Evolutionary conservation across 2,888 invertebrate genomes (phyloP).

Genomic region (Amiota mariae): DNA sequence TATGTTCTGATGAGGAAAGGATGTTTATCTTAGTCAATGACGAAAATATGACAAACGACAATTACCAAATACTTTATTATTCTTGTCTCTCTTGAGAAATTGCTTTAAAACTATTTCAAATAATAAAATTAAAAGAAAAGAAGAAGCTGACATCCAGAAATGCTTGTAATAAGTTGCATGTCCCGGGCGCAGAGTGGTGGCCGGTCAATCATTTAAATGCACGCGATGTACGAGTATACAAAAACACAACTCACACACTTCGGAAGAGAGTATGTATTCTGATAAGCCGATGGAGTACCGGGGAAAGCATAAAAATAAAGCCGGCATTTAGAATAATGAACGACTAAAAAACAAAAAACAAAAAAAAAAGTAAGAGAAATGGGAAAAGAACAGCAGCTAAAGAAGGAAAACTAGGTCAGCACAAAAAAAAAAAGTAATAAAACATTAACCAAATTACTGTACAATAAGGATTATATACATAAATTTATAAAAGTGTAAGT

Average conservation of each 20-base stretch:
- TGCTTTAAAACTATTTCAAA: conserved; percentile 18
- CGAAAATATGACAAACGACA: not conserved
- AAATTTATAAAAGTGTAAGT: conserved; percentile 5
- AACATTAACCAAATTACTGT: conserved; percentile 67
- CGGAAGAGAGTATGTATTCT: conserved; percentile 48
- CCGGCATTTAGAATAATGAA: conserved; percentile 6
- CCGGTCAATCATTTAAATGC: conserved; percentile 66
- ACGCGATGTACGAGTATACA: conserved; percentile 57
- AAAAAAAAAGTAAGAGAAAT: too few relatives aligned
- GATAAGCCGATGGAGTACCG: conserved; percentile 43
- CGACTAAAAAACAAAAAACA: not conserved
- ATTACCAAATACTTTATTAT: conserved; percentile 19
- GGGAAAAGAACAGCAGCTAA: conserved; percentile 13
- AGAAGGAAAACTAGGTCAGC: conserved; percentile 56
- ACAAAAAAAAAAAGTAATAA: conserved; percentile 57
- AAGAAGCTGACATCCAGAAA: conserved; percentile 29
- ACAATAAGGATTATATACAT: conserved; percentile 45
- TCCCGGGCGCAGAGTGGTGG: conserved; percentile 24
- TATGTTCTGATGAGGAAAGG: too few relatives aligned
- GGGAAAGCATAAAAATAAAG: conserved; percentile 1
- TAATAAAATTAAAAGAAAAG: conserved; percentile 20
- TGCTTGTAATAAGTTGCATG: conserved; percentile 43
- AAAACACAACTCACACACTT: conserved; percentile 42
- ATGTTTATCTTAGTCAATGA: too few relatives aligned
- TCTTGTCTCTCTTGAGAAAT: not conserved